These are phyloP conservation scores for Butorides virescens DNA, from an alignment of 2,113 vertebrate species.

Conservation along the genomic window DNA sequence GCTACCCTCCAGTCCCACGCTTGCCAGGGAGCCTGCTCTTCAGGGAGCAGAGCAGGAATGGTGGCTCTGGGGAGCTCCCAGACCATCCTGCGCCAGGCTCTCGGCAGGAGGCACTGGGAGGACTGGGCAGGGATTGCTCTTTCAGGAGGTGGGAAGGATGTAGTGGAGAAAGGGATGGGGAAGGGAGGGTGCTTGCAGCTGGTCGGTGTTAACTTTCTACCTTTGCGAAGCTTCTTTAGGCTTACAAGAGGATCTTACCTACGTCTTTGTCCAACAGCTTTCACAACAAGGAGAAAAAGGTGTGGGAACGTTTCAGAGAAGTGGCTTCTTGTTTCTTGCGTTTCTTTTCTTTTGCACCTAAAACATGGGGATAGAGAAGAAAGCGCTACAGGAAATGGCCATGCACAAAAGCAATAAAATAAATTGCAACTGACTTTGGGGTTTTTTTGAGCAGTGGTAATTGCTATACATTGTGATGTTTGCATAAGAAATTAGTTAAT, in stretches of 20 bases:
- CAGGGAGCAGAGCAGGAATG: background rate
- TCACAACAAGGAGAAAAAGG: background rate
- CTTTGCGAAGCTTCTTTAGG: background rate
- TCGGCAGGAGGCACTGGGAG: background rate
- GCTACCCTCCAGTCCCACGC: background rate
- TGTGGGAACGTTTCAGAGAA: background rate
- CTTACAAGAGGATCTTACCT: background rate
- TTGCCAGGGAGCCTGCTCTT: background rate
- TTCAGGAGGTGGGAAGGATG: background rate
- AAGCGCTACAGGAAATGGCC: constrained; percentile 73
- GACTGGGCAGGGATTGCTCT: background rate
- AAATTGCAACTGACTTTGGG: constrained; percentile 80
- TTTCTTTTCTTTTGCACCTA: constrained; percentile 56
- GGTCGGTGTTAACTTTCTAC: background rate
- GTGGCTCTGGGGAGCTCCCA: background rate
- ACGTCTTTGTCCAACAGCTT: background rate
- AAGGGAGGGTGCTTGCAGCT: background rate
- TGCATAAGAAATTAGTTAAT: constrained; percentile 83
- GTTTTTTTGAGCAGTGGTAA: constrained; percentile 73
- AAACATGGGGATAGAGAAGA: constrained; percentile 49
- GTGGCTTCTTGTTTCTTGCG: constrained; percentile 20
- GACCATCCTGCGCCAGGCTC: background rate
- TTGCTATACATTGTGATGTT: constrained; percentile 83
- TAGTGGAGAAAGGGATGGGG: background rate
- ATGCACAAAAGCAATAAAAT: constrained; percentile 78